Base-by-base conservation (phyloP, 2,888 invertebrate species). In the Coleophora deauratella region DNA sequence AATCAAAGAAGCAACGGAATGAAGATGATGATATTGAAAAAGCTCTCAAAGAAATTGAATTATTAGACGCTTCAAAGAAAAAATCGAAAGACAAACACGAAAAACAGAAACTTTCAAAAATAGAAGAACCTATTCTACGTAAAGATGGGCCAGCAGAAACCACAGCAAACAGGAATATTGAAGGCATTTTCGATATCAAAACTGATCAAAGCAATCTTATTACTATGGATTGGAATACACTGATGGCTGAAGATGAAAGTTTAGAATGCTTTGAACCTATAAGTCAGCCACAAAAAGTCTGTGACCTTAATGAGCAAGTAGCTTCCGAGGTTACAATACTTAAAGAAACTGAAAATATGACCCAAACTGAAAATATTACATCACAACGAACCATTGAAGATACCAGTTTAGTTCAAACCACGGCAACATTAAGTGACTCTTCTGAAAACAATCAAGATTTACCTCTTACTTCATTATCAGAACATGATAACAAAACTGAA, bases 321-420 rank as follows among this genome's bases (percentile, higher is more conserved):
- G 80, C 81, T 2, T 75, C 80, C 40, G 84, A 85, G 61, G 81
- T 82, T 21, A 84, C 80, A 2, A 81, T 82, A 50, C 46, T 77
- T 41, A 60, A 69, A 54, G 73, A 73, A 52, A 55, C 57, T 11
- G 50, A 52, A 36, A 52, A 62, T 57, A 6, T 21, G 21, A 21
- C 3, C 6, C 3, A 21, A 21, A 33, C 31, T 39, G 33, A 33
- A 33, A 30, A 35, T 13, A 38, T 33, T 28, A 27, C 10, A 3
- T 33, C 9, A 7, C 7, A 8, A 32, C 37, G 37, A 31, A 21
- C 27, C 33, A 32, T 30, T 1, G 30, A 37, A 15, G 30, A 30
- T 2, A 33, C 33, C 3, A 12, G 11, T 13, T 13, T 41, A 9
- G 15, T 30, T n/a, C 14, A 34, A 33, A 10, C 27, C 15, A 37